Conservation (phyloP, 1,140 invertebrate genomes). For the Calephelis virginiensis region DNA sequence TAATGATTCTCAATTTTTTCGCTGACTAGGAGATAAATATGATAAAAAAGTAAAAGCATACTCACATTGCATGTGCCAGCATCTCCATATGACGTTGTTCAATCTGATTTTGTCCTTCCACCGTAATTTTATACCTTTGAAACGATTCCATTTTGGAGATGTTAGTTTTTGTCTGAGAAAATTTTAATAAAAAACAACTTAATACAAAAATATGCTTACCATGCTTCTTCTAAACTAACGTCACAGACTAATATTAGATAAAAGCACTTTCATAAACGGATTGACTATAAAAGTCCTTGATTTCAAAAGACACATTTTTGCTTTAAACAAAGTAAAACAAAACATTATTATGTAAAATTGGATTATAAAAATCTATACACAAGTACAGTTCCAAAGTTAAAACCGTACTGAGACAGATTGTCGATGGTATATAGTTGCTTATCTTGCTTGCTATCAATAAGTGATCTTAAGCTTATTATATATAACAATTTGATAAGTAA, state of each 20-base stretch:
- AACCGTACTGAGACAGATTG: conserved; percentile 51
- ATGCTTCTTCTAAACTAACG: conserved; percentile 43
- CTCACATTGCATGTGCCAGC: conserved; percentile 99
- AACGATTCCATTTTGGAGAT: conserved; percentile 99
- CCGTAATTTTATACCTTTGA: conserved; percentile 96
- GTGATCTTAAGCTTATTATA: conserved; percentile 72
- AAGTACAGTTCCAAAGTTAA: conserved; percentile 46
- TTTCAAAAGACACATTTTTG: conserved; percentile 54
- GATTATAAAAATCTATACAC: background rate
- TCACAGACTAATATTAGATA: conserved; percentile 57
- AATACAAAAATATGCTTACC: conserved; percentile 46
- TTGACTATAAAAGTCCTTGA: conserved; percentile 58
- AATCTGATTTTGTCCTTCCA: conserved; percentile 99
- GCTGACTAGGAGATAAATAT: no score
- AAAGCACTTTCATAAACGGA: conserved; percentile 44
- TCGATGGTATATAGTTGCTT: conserved; percentile 48
- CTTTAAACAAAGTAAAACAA: conserved; percentile 43
- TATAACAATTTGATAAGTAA: conserved; percentile 72
- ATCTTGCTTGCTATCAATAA: conserved; percentile 67
- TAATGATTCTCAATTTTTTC: no score
- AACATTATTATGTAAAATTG: conserved; percentile 40
- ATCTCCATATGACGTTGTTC: conserved; percentile 99
- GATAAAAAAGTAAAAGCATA: conserved; percentile 37
- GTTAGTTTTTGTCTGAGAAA: conserved; percentile 96
- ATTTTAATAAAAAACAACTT: conserved; percentile 42